A percentile compares a stretch with the other conserved stretches of the same genome.
Conservation (phyloP, 2,888 invertebrate genomes). For the Drosophila diplacantha region DNA sequence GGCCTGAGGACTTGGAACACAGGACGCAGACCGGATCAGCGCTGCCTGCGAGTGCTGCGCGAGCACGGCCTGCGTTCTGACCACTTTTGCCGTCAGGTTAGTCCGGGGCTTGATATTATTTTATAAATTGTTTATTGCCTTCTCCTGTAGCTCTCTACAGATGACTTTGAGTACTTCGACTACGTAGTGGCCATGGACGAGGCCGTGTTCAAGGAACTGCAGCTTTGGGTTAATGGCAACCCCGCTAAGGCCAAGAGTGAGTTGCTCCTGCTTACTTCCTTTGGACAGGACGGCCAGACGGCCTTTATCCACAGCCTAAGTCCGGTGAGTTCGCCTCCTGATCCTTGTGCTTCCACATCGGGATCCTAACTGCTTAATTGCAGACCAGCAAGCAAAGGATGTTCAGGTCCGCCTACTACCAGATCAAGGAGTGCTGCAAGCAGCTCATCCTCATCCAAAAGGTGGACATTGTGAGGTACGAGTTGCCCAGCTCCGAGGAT, state of each 20-base stretch:
- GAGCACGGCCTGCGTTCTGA: conserved; percentile 81
- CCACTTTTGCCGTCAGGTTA: conserved; percentile 82
- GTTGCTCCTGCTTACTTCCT: conserved; percentile 37
- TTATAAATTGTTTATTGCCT: neutral
- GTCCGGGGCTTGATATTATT: too few relatives aligned
- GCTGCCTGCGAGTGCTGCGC: conserved; percentile 80
- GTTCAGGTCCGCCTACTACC: conserved; percentile 61
- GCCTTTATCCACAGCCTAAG: conserved; percentile 37
- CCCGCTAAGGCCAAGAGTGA: conserved; percentile 7
- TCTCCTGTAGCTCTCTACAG: conserved; percentile 80
- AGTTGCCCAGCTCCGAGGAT: conserved; percentile 60
- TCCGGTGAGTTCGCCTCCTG: conserved; percentile 38
- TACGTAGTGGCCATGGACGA: conserved; percentile 96
- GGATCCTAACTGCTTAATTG: neutral
- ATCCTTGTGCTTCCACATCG: neutral
- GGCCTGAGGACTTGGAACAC: conserved; percentile 91
- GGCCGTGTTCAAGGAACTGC: conserved; percentile 66
- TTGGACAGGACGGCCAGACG: conserved; percentile 19
- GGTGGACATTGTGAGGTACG: conserved; percentile 51
- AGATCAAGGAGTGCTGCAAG: conserved; percentile 62
- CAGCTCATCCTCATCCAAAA: conserved; percentile 55
- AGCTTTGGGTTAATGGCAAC: conserved; percentile 46
- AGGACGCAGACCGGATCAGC: conserved; percentile 85
- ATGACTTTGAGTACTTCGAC: conserved; percentile 88
- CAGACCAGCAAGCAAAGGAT: conserved; percentile 52